phyloP scores from a whole-genome alignment of 2,113 vertebrate genomes.

The Gambusia holbrooki region DNA sequence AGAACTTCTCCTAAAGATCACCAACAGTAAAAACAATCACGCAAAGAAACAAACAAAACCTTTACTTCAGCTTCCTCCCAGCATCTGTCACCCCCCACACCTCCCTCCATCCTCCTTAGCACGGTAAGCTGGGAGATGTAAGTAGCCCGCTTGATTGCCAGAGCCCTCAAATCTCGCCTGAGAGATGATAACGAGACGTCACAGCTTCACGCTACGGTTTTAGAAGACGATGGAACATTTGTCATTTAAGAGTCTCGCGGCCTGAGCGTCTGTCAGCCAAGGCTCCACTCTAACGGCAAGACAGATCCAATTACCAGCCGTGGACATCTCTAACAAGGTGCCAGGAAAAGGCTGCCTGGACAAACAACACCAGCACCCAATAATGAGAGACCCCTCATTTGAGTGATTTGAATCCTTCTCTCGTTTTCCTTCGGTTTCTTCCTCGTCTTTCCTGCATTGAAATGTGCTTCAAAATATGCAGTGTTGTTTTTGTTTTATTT shows the following conservation, averaged over 20 bases:
- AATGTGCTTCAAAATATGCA: slow-evolving; percentile 70
- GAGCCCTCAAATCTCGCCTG: slow-evolving; percentile 76
- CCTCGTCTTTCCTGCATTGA: slow-evolving; percentile 50
- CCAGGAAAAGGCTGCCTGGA: slow-evolving; percentile 81
- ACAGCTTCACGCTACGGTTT: slow-evolving; percentile 80
- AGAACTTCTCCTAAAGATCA: slow-evolving; percentile 27
- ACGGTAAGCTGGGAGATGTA: slow-evolving; percentile 48
- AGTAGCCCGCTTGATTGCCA: slow-evolving; percentile 74
- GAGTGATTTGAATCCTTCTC: slow-evolving; percentile 71
- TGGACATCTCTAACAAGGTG: slow-evolving; percentile 86
- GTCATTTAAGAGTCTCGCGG: slow-evolving; percentile 82
- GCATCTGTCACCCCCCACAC: slow-evolving; percentile 17
- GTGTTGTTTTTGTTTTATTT: slow-evolving; percentile 26
- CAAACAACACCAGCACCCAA: slow-evolving; percentile 80
- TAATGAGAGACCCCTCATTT: slow-evolving; percentile 84
- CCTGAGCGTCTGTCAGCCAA: slow-evolving; percentile 79
- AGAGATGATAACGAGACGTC: slow-evolving; percentile 82
- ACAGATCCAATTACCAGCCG: slow-evolving; percentile 84
- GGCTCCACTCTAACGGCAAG: slow-evolving; percentile 73
- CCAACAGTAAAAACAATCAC: background rate
- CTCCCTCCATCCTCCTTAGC: background rate
- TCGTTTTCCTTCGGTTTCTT: slow-evolving; percentile 43
- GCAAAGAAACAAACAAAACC: background rate
- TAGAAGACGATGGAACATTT: slow-evolving; percentile 79
- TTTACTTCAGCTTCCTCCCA: slow-evolving; percentile 37